Conservation (phyloP, 2,113 vertebrate genomes). For the Sinocyclocheilus rhinocerous region DNA sequence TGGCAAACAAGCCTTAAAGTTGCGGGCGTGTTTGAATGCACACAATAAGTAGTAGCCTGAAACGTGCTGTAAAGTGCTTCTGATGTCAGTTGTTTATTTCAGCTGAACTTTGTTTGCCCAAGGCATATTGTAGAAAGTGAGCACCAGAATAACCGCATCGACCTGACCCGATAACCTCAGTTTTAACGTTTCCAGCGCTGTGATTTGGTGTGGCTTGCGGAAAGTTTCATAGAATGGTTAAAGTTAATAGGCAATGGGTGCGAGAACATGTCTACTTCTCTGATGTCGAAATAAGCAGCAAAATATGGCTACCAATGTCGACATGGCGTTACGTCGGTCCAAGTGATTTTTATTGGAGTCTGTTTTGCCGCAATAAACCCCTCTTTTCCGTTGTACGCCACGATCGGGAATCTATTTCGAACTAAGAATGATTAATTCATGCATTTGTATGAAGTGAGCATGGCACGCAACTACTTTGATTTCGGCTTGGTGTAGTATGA, state of each 20-base stretch:
- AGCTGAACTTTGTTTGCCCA: conserved; percentile 71
- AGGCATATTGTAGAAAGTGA: conserved; percentile 48
- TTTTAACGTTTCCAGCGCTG: conserved; percentile 7
- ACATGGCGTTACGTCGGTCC: conserved; percentile 96
- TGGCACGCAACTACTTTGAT: conserved; percentile 51
- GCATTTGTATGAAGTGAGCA: conserved; percentile 27
- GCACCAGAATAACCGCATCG: conserved; percentile 63
- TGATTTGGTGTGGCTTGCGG: conserved; percentile 44
- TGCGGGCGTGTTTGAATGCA: conserved; percentile 59
- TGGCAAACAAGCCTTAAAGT: conserved; percentile 59
- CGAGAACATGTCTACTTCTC: conserved; percentile 85
- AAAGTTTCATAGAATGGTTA: conserved; percentile 61
- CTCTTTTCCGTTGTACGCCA: conserved; percentile 36
- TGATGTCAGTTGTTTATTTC: conserved; percentile 68
- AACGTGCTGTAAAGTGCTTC: conserved; percentile 61
- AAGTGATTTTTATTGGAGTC: conserved; percentile 70
- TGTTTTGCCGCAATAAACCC: conserved; percentile 63
- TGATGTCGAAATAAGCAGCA: conserved; percentile 92
- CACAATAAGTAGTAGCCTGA: conserved; percentile 36
- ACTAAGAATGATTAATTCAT: conserved; percentile 22
- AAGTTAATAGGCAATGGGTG: conserved; percentile 41
- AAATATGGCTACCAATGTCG: conserved; percentile 98
- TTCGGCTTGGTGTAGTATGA: conserved; percentile 57
- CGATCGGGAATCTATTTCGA: background rate
- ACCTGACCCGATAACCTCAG: conserved; percentile 26